phyloP scores from a whole-genome alignment of 2,113 vertebrate genomes.

The Equus quagga region DNA sequence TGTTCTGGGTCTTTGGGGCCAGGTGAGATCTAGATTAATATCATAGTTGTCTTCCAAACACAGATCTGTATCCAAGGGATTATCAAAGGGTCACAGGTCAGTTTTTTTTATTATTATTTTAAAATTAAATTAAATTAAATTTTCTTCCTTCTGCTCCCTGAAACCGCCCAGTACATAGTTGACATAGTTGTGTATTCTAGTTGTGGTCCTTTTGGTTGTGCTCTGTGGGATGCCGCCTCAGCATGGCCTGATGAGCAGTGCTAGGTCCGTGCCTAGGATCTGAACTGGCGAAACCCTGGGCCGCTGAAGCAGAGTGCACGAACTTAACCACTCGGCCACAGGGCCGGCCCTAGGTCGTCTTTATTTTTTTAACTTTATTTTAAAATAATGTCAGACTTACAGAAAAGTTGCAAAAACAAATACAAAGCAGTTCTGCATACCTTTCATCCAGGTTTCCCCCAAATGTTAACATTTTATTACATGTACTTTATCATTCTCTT shows the following conservation, averaged over 20 bases:
- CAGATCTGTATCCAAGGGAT: background rate
- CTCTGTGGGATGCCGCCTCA: too few relatives aligned
- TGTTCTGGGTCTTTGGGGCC: background rate
- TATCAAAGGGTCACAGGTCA: background rate
- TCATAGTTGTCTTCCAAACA: background rate
- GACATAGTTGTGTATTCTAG: too few relatives aligned
- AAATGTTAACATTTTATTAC: background rate
- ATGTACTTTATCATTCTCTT: background rate
- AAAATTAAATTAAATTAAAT: background rate
- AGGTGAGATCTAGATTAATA: background rate
- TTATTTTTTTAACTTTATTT: background rate
- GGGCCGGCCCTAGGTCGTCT: too few relatives aligned
- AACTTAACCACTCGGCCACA: too few relatives aligned
- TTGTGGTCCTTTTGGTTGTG: too few relatives aligned
- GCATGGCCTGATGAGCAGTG: too few relatives aligned
- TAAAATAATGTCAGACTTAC: background rate
- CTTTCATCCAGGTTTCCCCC: background rate
- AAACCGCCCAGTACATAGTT: too few relatives aligned
- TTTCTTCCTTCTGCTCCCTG: too few relatives aligned
- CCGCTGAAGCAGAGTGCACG: too few relatives aligned
- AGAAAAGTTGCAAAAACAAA: constrained; percentile 9
- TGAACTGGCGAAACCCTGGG: too few relatives aligned
- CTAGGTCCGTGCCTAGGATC: too few relatives aligned
- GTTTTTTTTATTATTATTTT: background rate
- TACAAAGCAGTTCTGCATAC: background rate